Base-by-base conservation (phyloP, 1,140 invertebrate species). In the Lordiphosa clarofinis region DNA sequence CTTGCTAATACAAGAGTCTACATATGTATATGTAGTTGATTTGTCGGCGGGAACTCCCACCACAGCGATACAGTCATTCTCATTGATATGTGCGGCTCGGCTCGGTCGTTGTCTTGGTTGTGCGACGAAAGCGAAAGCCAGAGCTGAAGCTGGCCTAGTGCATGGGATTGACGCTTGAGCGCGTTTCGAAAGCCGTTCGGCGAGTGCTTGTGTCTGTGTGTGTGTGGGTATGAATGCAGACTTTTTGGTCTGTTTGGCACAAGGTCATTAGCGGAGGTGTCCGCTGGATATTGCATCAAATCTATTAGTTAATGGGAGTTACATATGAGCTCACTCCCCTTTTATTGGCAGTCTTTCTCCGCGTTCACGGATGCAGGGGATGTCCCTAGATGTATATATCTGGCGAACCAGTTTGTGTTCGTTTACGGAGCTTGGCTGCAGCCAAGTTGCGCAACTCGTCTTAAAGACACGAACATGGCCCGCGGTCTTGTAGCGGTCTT, bases 81-180 rank as follows among this genome's bases (percentile, higher is more conserved):
- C 28, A 31, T 31, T 31, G 28, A 31, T 5, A 1, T 31, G 28
- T 1, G 28, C 28, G 6, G 28, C 28, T 31, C 28, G 28, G 28
- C 5, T 31, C 28, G 28, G 28, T 8, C 28, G 28, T 31, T 31
- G 28, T 31, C 28, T 7, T 31, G 7, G 28, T 31, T 8, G 28
- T 31, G 7, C 28, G 28, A 43, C 49, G 57, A 60, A 60, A 60
- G 35, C 49, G 35, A 60, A 58, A 60, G 21, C 35, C 24, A 24
- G 15, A 28, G 19, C 28, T 36, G 15, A 12, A 35, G 33, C n/a
- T 50, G 1, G 9, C 46, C 13, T 9, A 50, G n/a, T 50, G 48
- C 48, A 50, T 38, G 3, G 19, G 19, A 8, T 24, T 38, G 36
- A 38, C 48, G 43, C 43, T 46, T 46, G 43, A 46, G 43, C 43